Base-by-base conservation (phyloP, 2,113 vertebrate genomes). In the Zapus hudsonius region DNA sequence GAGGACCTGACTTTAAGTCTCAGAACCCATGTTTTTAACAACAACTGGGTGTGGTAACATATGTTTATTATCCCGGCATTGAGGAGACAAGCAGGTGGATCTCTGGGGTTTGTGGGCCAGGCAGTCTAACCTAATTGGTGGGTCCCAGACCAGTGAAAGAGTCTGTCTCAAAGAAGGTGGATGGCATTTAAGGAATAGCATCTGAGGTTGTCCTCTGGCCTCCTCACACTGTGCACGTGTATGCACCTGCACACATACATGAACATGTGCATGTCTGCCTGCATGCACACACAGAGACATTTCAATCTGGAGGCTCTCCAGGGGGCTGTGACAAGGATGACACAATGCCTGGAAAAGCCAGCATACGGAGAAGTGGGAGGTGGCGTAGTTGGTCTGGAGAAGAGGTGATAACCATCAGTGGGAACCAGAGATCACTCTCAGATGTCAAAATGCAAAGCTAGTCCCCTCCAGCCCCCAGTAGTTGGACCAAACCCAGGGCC, bases 331-430 rank as follows among this genome's bases (percentile, higher is more conserved):
- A 16, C 44, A 33, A 17, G 67, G 27, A 33, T 1, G 61, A 38
- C 3, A 22, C 5, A 55, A 27, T 12, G 19, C 22, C 36, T 29
- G 9, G 12, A 27, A n/a, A 12, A 4, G 16, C 33, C 20, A 36
- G 61, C 38, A 11, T 38, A 52, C 8, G 2, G 16, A 44, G 47
- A 42, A 52, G 23, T 31, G 40, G 23, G n/a, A 23, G 3, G 0
- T 0, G 29, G 44, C 9, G 0, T 5, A 3, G 10, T 3, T 38
- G 64, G 6, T 9, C 17, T 11, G n/a, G 17, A 40, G 63, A 52
- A 91, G n/a, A 31, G 61, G 44, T 0, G 44, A n/a, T n/a, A n/a
- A 9, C 22, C 4, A 5, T 2, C 3, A 0, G 2, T 2, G 40
- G 67, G 36, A 52, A 20, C 19, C 1, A 5, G 4, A 3, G 22